A percentile compares a stretch with the other conserved stretches of the same genome.
Evolutionary conservation across 2,113 vertebrate genomes (phyloP).

Genomic region (Sturnus vulgaris): DNA sequence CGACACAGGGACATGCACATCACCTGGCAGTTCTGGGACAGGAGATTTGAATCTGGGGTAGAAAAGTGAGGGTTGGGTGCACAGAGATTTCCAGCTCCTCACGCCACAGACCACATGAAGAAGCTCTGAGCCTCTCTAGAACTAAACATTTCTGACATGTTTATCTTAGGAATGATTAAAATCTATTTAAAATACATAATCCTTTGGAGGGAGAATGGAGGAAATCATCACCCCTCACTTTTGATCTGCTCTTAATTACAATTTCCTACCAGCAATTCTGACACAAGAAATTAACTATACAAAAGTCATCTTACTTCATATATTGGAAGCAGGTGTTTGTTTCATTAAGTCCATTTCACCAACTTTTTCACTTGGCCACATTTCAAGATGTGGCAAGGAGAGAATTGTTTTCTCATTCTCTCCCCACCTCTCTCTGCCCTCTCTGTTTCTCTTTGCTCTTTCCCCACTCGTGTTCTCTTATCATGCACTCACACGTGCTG

Average conservation of each 20-base stretch:
- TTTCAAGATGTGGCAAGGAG: neutral
- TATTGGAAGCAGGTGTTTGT: neutral
- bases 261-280: neutral
- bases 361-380: neutral
- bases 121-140: neutral
- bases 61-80: neutral
- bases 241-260: neutral
- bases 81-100: neutral
- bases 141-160: neutral
- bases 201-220: neutral
- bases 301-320: neutral
- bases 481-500: fast-evolving
- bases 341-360: neutral
- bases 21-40: neutral
- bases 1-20: neutral
- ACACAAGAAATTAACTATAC: neutral
- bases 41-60: neutral
- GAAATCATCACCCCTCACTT: neutral
- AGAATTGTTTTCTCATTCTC: neutral
- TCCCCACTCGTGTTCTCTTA: fast-evolving
- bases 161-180: neutral
- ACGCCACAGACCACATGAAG: neutral
- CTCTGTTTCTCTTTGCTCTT: neutral
- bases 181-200: neutral
- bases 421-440: fast-evolving